A percentile compares a stretch with the other conserved stretches of the same genome.
These are phyloP conservation scores for Brenthis hecate DNA, from an alignment of 2,888 invertebrate genomes.

Conservation along the genomic window DNA sequence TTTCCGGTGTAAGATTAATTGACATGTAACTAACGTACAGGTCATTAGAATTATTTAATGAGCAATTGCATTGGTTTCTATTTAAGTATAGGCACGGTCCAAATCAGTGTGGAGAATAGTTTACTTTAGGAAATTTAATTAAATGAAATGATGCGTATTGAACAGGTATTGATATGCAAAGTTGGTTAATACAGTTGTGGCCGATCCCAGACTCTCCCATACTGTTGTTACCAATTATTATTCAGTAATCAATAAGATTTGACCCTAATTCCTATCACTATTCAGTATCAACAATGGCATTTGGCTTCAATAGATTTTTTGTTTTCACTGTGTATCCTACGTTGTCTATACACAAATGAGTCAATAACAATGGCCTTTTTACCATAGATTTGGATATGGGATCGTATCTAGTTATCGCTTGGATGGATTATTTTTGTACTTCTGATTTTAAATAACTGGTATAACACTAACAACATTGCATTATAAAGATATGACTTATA, in stretches of 20 bases:
- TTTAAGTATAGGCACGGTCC: conserved; percentile 11
- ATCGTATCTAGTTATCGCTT: conserved; percentile 4
- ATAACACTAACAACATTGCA: background rate
- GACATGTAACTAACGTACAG: conserved; percentile 60
- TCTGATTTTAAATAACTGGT: background rate
- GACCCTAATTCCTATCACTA: conserved; percentile 71
- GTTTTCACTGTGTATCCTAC: conserved; percentile 24
- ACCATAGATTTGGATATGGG: conserved; percentile 9
- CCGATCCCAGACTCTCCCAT: conserved; percentile 69
- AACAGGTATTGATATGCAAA: conserved; percentile 80
- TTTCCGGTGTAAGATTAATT: conserved; percentile 65
- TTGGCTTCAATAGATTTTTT: conserved; percentile 55
- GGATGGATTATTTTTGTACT: background rate
- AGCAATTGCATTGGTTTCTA: background rate
- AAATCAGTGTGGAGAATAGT: conserved; percentile 41
- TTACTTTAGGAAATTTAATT: conserved; percentile 73
- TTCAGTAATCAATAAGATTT: conserved; percentile 73
- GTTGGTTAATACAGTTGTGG: conserved; percentile 62
- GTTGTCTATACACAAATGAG: conserved; percentile 13
- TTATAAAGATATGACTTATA: background rate
- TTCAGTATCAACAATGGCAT: conserved; percentile 61
- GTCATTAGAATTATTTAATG: conserved; percentile 28
- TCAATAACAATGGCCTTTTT: conserved; percentile 9
- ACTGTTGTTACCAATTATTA: conserved; percentile 68
- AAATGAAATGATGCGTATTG: conserved; percentile 79